Percentiles rank a stretch among this genome's conserved stretches.
Evolutionary conservation across 2,113 vertebrate genomes (phyloP).

Genomic region (Sceloporus undulatus): DNA sequence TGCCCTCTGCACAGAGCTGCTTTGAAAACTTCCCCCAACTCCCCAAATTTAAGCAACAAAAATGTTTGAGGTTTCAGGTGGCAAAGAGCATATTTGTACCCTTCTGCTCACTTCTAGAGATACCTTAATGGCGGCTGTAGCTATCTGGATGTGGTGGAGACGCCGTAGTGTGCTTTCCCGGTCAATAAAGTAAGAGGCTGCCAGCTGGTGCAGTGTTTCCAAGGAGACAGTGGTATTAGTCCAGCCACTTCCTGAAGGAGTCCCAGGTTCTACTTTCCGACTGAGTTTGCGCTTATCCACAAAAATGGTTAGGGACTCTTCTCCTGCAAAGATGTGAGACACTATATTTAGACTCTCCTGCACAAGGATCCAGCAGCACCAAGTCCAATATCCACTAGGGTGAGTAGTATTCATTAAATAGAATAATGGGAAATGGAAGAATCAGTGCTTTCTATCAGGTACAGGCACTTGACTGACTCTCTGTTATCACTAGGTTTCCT

Average conservation of each 20-base stretch:
- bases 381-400: neutral
- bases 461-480: neutral
- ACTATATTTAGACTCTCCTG: rapidly evolving
- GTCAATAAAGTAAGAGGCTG: constrained; percentile 98
- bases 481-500: neutral
- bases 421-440: neutral
- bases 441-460: neutral
- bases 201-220: constrained; percentile 96
- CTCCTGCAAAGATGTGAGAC: constrained; percentile 76
- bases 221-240: constrained; percentile 91
- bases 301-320: constrained; percentile 98
- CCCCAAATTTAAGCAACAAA: neutral
- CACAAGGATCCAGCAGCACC: rapidly evolving
- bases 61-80: neutral
- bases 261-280: constrained; percentile 81
- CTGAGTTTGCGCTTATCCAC: constrained; percentile 97
- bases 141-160: constrained; percentile 97
- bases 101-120: constrained; percentile 8
- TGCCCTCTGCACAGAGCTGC: neutral
- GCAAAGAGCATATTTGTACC: neutral
- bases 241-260: constrained; percentile 79
- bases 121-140: constrained; percentile 97
- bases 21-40: neutral
- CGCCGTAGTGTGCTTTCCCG: constrained; percentile 92
- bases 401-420: neutral